Base-by-base conservation (phyloP, 30 jellyfish, hydroid and myxozoan species). In the Chrysaora quinquecirrha region DNA sequence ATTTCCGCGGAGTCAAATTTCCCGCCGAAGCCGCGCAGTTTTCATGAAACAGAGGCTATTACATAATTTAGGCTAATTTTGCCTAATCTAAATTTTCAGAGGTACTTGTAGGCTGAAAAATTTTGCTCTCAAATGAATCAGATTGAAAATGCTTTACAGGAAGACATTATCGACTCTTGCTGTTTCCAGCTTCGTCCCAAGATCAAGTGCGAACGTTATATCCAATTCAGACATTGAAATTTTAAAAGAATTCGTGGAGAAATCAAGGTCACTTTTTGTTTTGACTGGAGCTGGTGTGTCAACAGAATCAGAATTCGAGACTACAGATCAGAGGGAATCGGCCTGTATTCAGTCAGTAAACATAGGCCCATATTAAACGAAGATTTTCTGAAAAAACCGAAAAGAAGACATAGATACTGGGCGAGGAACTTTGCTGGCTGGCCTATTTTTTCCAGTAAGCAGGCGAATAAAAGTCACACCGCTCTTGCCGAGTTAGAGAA, bases 281-380 rank as follows among this genome's bases (percentile, higher is more conserved):
- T 23, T 91, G 49, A 91, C 98, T 19, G 98, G 98, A 33, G 98
- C 98, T 27, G 98, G 98, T 0, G 85, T 91, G 2, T 91, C 98
- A 30, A 91, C 98, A 0, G 98, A 91, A 73, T 91, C 97, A 96
- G 98, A 6, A 91, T 91, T 1, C 88, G 96, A 46, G 98, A 91
- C 79, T 91, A 91, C 64, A 73, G 98, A 0, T 91, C 98, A 18
- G 96, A 85, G 33, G 93, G 93, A 3, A 89, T 91, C 31, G 98
- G 98, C 21, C 56, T 85, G 54, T 91, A 91, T 75, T 83, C 91
- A 6, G 78, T 86, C 65, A 69, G 88, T 56, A 30, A 64, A 1
- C 87, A 85, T 21, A 76, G 96, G 30, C 98, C 98, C 0, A 91
- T 86, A 18, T 88, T 76, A 6, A 73, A 91, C 70, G 77, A 66